Evolutionary conservation across 53 echinoderm and acorn worm genomes (phyloP).

Genomic region (Luidia sarsii): DNA sequence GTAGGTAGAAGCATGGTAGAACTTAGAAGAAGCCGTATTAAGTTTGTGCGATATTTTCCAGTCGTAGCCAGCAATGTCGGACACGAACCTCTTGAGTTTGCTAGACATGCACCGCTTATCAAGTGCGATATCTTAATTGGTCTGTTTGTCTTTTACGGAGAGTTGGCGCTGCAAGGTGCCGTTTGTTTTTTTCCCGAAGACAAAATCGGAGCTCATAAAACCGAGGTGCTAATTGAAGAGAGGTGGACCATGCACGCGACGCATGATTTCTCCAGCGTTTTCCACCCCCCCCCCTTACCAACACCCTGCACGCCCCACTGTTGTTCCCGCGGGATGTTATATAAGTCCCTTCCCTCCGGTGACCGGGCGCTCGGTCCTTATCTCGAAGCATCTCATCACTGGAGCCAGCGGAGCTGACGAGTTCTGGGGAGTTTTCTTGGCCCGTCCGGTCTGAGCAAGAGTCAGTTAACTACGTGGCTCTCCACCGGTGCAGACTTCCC

Average conservation of each 20-base stretch:
- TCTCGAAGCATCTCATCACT: neutral
- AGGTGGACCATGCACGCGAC: neutral
- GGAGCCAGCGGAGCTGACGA: too few species aligned
- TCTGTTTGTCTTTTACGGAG: neutral
- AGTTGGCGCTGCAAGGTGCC: neutral
- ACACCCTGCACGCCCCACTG: too few species aligned
- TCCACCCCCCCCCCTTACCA: neutral
- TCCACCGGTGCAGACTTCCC: conserved; percentile 5
- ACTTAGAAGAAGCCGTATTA: too few species aligned
- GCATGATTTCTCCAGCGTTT: conserved; percentile 1
- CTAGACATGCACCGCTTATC: neutral
- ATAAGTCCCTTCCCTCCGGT: neutral
- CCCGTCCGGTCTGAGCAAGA: too few species aligned
- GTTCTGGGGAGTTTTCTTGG: too few species aligned
- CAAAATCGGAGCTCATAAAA: neutral
- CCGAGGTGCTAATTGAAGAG: neutral
- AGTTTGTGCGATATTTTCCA: too few species aligned
- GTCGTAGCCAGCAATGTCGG: too few species aligned
- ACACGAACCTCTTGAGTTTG: neutral
- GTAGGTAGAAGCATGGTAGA: too few species aligned
- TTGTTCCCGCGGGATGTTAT: too few species aligned
- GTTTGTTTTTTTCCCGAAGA: neutral
- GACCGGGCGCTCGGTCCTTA: too few species aligned
- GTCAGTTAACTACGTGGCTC: too few species aligned
- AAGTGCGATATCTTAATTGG: conserved; percentile 3